Base-by-base conservation (phyloP, 2,797 vertebrate species). In the Coccyzus lansbergi region DNA sequence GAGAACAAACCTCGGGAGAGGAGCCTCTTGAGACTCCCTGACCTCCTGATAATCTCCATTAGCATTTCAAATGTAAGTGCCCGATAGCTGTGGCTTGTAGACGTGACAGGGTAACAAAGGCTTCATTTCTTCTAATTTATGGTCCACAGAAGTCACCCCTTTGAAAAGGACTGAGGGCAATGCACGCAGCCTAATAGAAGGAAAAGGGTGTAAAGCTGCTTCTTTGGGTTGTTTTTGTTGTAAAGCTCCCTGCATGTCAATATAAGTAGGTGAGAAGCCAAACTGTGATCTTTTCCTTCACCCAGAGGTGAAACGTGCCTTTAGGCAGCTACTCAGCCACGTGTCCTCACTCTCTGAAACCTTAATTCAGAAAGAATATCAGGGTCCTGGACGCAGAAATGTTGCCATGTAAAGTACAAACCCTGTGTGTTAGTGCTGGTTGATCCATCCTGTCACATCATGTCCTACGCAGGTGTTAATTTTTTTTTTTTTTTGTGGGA, bases 41-140 rank as follows among this genome's bases (percentile, higher is more conserved):
- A 94, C 83, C 83, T 92, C 80, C 71, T 56, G 91, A 93, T 96
- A 95, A 95, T 95, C 91, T 88, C 89, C 69, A 90, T 96, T 95
- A 95, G 93, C 93, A 95, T 93, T 95, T 96, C 94, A 96, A 95
- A 95, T 81, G 33, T 26, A 80, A 86, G 69, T 44, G n/a, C 71
- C 92, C 60, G 84, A 52, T 69, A 81, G 92, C 70, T 92, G 70
- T 72, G 26, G 31, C 56, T 70, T 88, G 91, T 15, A 4, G 77
- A 93, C 9, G 10, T 90, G 88, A 92, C 89, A 63, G 55, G 51
- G 19, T 94, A 85, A 95, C 93, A 96, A 96, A 94, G 69, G 52
- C 76, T 70, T 86, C 67, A 90, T 90, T 78, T 76, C 86, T 84
- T 82, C 85, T 89, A 94, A 95, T 94, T 96, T 76, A 70, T 18